Percentiles rank a stretch among this genome's conserved stretches.
Conservation (phyloP, 2,797 vertebrate species). For the Rhinogobio ventralis region DNA sequence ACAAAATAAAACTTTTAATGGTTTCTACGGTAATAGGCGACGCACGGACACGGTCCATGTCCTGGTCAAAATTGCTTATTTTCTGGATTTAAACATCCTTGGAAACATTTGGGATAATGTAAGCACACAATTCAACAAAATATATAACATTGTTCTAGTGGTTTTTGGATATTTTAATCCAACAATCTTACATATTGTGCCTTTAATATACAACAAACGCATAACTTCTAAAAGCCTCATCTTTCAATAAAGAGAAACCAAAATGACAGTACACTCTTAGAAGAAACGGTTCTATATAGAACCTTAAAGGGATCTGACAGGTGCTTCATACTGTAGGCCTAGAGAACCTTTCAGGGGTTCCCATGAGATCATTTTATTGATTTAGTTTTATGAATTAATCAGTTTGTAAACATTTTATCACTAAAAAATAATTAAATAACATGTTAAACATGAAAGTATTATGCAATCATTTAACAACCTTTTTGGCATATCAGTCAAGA, state of each 20-base stretch:
- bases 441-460: background rate
- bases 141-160: too few species aligned
- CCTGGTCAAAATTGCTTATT: too few species aligned
- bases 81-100: too few species aligned
- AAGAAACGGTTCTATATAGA: background rate
- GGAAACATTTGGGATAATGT: too few species aligned
- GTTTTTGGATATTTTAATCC: too few species aligned
- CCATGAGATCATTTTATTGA: background rate
- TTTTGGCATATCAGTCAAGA: background rate
- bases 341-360: background rate
- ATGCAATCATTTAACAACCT: background rate
- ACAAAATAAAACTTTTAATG: too few species aligned
- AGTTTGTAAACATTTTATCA: background rate
- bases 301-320: too few species aligned
- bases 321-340: too few species aligned
- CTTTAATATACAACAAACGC: background rate
- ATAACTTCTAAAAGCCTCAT: conserved; percentile 20
- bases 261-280: background rate
- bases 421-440: background rate
- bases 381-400: background rate
- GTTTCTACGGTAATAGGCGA: too few species aligned
- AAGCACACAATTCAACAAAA: too few species aligned
- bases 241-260: background rate
- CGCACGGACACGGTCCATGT: too few species aligned
- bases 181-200: too few species aligned